phyloP scores from a whole-genome alignment of 1,140 invertebrate species.

The Sitophilus oryzae region DNA sequence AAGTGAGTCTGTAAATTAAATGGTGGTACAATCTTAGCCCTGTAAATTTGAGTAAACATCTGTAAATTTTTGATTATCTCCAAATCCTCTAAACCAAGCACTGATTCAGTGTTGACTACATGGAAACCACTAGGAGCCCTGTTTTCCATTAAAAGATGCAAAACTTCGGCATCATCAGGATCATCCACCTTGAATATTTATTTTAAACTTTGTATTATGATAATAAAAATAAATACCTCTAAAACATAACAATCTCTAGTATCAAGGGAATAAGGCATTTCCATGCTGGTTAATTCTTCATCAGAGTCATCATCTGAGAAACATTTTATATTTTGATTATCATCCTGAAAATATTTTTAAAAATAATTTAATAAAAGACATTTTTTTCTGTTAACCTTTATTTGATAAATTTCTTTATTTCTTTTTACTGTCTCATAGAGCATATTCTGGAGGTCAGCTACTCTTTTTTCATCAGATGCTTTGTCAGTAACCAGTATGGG shows the following conservation, averaged over 20 bases:
- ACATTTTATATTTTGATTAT: conserved; percentile 22
- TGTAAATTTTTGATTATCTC: conserved; percentile 71
- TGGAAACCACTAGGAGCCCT: conserved; percentile 73
- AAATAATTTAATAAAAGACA: not conserved
- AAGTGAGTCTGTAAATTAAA: conserved; percentile 59
- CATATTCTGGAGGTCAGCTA: conserved; percentile 58
- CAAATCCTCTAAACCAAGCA: conserved; percentile 65
- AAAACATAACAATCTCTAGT: conserved; percentile 80
- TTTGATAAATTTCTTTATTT: conserved; percentile 63
- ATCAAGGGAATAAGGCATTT: conserved; percentile 58
- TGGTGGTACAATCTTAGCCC: conserved; percentile 60
- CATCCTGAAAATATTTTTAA: conserved; percentile 28
- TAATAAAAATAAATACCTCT: conserved; percentile 51
- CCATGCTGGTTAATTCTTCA: conserved; percentile 68
- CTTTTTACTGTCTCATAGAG: conserved; percentile 61
- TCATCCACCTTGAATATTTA: conserved; percentile 66
- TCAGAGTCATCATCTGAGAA: conserved; percentile 62
- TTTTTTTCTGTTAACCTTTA: conserved; percentile 42
- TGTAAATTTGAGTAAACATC: conserved; percentile 83
- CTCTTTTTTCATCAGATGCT: conserved; percentile 56
- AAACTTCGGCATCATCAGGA: conserved; percentile 76
- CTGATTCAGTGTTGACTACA: conserved; percentile 75
- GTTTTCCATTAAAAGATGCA: conserved; percentile 70
- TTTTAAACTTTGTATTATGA: conserved; percentile 7
- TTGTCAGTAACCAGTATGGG: conserved; percentile 62